A percentile compares a stretch with the other conserved stretches of the same genome.
Conservation (phyloP, 2,113 vertebrate species). For the Sturnus vulgaris region DNA sequence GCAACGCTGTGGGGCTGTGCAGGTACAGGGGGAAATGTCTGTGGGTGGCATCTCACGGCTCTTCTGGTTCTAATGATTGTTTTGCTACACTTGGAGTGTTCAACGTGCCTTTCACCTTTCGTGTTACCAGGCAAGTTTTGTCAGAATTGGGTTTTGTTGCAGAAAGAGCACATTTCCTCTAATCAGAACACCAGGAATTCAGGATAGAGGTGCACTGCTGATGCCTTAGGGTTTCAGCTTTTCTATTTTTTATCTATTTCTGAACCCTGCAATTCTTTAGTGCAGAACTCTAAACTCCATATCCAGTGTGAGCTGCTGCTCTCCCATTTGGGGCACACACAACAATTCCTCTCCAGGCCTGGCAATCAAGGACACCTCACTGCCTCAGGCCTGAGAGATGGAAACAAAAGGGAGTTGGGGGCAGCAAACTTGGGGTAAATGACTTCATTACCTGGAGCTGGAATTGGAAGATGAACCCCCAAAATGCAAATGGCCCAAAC, state of each 20-base stretch:
- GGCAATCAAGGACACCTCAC: neutral
- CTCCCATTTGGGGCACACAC: neutral
- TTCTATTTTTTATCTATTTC: fast-evolving
- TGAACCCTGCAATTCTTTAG: neutral
- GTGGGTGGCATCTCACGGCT: fast-evolving
- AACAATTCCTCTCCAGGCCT: neutral
- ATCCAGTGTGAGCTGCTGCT: neutral
- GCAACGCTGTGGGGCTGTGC: fast-evolving
- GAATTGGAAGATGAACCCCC: neutral
- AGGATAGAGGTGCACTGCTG: neutral
- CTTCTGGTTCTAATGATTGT: neutral
- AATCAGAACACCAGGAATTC: neutral
- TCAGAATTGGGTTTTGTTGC: neutral
- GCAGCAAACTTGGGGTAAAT: neutral
- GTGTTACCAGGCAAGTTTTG: neutral
- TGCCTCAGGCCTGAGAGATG: neutral
- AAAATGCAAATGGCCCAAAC: neutral
- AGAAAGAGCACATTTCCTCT: neutral
- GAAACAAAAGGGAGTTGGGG: neutral
- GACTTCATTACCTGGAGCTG: neutral
- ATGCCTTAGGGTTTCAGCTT: neutral
- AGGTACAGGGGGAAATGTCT: fast-evolving
- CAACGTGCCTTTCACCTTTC: fast-evolving
- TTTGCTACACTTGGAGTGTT: neutral
- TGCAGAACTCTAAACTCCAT: neutral